Base-by-base conservation (phyloP, 2,888 invertebrate species). In the Catocala sponsa region DNA sequence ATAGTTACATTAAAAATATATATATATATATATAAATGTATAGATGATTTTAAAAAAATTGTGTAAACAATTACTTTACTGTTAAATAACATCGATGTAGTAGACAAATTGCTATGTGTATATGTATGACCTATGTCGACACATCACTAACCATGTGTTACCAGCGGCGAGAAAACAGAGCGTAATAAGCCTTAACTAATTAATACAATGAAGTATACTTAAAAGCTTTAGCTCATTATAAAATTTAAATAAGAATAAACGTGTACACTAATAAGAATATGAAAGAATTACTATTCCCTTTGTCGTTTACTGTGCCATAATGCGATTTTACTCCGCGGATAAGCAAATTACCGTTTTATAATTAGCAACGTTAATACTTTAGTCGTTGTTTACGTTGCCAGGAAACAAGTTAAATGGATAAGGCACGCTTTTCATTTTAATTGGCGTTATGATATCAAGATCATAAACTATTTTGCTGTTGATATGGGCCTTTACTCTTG, bases 311-410 rank as follows among this genome's bases (percentile, higher is more conserved):
- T 64, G 53, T 50, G 54, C 70, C 75, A 59, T 79, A 76, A 77
- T 76, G 71, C 62, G 70, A 71, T 67, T 70, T 67, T 61, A 60
- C 72, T 71, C 55, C 62, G 71, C 54, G 72, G 66, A 66, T 71
- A 72, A 74, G 74, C 74, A 74, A 83, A 84, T 84, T 81, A 83
- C 70, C 65, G 72, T 72, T 75, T 70, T 65, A 63, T 80, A 84
- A 84, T 84, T 80, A 82, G 72, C 64, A 52, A 57, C 62, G 55
- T 70, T 76, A 72, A 74, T 73, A 65, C 63, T 73, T 72, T 57
- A 47, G 65, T 69, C 60, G 66, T 76, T 79, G 65, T 74, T 70
- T 67, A 68, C 50, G 52, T n/a, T 69, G 25, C 9, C 56, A 58
- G 54, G 64, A 65, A 70, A 70, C 57, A 63, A 51, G 57, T 33